Evolutionary conservation across 2,797 vertebrate genomes (phyloP), one percentile per base, ranked within the genome.

Genomic region (Myiotriccus ornatus): DNA sequence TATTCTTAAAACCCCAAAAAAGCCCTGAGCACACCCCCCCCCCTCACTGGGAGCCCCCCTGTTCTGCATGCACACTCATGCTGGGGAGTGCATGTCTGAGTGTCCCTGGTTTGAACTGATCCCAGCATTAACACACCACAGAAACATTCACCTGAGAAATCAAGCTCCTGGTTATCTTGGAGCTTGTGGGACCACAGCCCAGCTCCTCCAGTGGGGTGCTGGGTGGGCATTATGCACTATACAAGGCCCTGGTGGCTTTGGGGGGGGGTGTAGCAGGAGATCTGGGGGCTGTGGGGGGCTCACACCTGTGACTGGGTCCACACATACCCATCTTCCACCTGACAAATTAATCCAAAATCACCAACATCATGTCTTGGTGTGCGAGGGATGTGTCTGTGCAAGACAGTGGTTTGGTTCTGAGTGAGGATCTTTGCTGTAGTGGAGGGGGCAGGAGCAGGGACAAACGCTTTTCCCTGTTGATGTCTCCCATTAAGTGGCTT

Each of bases 301-400:
- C 43, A 15, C 0, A 0, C 10, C 30, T 30, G 15, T 10, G 37
- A 5, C 46, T 69, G 46, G 6, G 30, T n/a, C 47, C 1, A 2
- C 50, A 46, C 7, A 10, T 63, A 30, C 44, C 41, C 15, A 14
- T 59, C 43, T 57, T 85, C 47, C 47, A 44, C 30, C 49, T n/a
- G 50, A 55, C 4, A 43, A 78, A 64, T 17, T 14, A 76, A 44
- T 63, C 55, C 67, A 52, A 62, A 49, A n/a, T 34, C 64, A 41
- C 14, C 3, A 2, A 13, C 13, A 21, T 14, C 35, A 7, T 2
- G 19, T n/a, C 28, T 34, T 24, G 27, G 49, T 46, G 34, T 60
- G 63, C 24, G 53, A 43, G 2, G 4, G 44, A 46, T 25, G 7
- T 46, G 14, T 16, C 32, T 63, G 55, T 73, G 62, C 44, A 63